A percentile compares a stretch with the other conserved stretches of the same genome.
Conservation (phyloP, 2,113 vertebrate species). For the Lepidiolamprologus cunningtoni region DNA sequence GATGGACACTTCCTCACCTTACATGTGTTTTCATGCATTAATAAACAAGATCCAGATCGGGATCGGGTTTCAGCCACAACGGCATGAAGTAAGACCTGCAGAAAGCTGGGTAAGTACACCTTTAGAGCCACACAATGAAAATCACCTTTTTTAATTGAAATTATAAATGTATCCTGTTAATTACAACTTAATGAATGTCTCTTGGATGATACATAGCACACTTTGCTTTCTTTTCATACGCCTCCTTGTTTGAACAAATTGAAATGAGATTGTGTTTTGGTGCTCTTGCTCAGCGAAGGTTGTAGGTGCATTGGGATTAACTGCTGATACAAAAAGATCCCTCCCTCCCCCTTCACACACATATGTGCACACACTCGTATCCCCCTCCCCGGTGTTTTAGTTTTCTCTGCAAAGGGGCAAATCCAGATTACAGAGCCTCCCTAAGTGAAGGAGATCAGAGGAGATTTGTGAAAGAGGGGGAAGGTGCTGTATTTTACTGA, state of each 20-base stretch:
- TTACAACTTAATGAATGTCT: background rate
- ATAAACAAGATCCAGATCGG: constrained; percentile 25
- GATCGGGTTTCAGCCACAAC: constrained; percentile 22
- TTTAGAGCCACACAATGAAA: background rate
- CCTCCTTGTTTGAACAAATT: background rate
- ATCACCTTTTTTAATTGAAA: background rate
- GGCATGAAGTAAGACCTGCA: background rate
- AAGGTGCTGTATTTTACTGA: background rate
- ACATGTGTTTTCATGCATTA: constrained; percentile 60
- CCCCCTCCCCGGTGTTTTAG: constrained; percentile 1
- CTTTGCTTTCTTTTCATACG: background rate
- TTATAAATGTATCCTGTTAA: background rate
- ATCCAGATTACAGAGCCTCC: constrained; percentile 54
- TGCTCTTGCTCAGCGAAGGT: background rate
- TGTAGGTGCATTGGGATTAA: constrained; percentile 35
- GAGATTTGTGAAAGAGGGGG: constrained; percentile 33
- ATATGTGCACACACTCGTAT: background rate
- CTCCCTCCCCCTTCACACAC: background rate
- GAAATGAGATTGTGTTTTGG: background rate
- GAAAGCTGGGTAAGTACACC: background rate
- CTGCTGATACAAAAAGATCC: background rate
- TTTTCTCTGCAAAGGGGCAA: constrained; percentile 33
- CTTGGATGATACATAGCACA: background rate
- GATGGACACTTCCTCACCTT: constrained; percentile 29
- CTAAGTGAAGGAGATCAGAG: constrained; percentile 42